Base-by-base conservation (phyloP, 1,140 invertebrate species). In the Polypedilum pembai region DNA sequence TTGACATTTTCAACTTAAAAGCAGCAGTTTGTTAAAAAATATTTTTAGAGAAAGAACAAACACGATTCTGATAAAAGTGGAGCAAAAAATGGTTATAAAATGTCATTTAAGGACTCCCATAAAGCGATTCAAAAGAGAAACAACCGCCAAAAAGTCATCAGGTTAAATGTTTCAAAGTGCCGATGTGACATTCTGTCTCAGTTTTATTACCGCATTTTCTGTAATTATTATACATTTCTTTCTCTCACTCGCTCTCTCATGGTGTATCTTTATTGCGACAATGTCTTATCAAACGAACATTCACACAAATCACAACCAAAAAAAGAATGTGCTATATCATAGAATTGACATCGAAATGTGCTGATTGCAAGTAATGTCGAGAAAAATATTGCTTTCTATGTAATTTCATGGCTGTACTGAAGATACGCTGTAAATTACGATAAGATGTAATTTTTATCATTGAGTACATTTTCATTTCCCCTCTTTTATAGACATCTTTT, bases 331-430 rank as follows among this genome's bases (percentile, higher is more conserved):
- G 45, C n/a, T 56, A 56, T n/a, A n/a, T 33, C n/a, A 56, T 56
- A n/a, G 45, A 56, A 56, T 56, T 56, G 45, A 56, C 45, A 56
- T 56, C 45, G 24, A 56, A 56, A 56, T 56, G 45, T 56, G 45
- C 45, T 56, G 45, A 56, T 56, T 56, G 45, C 45, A 56, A 56
- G 15, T n/a, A 56, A 56, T 45, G 41, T 45, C 12, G 45, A 56
- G 4, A n/a, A 12, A n/a, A 56, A 56, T 15, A 56, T 56, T 56
- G 12, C 45, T n/a, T n/a, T 56, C 12, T n/a, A 12, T 56, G 45
- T 56, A 56, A 4, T n/a, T 56, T 56, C 24, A 33, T 33, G 24
- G 24, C 24, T 56, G 45, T n/a, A 56, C 12, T 12, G 45, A 15
- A 56, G 41, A 56, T 12, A 15, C n/a, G 45, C 12, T 56, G 45